Percentiles rank a stretch among this genome's conserved stretches.
Conservation (phyloP, 37 sponge, comb jelly and placozoan genomes). For the Chondrosia reniformis region DNA sequence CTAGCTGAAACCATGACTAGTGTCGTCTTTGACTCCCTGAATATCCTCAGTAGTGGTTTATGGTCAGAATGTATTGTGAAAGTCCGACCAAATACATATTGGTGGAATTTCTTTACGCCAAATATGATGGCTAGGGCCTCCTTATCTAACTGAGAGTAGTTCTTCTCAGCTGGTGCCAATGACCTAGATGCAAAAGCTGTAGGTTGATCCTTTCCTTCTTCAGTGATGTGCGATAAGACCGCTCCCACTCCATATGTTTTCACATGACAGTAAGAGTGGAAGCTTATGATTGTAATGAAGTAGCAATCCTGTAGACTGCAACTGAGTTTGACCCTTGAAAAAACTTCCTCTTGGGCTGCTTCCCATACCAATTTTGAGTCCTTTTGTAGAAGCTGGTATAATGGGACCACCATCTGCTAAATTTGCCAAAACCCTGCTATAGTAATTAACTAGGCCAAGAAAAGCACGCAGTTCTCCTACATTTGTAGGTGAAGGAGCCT, state of each 20-base stretch:
- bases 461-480: neutral
- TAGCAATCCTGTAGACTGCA: neutral
- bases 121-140: slow-evolving; percentile 16
- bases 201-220: neutral
- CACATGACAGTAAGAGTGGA: neutral
- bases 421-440: slow-evolving; percentile 19
- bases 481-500: neutral
- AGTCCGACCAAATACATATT: slow-evolving; percentile 1
- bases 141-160: slow-evolving; percentile 36
- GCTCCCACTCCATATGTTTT: slow-evolving; percentile 27
- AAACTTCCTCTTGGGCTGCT: neutral
- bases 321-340: neutral
- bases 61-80: slow-evolving; percentile 33
- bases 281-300: neutral
- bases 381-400: slow-evolving; percentile 12
- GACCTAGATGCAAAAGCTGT: slow-evolving; percentile 23
- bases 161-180: slow-evolving; percentile 21
- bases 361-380: neutral
- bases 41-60: slow-evolving; percentile 17
- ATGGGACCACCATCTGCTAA: slow-evolving; percentile 6
- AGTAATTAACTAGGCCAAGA: slow-evolving; percentile 23
- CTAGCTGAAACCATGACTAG: slow-evolving; percentile 20
- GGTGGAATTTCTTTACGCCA: slow-evolving; percentile 34
- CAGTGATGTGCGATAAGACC: neutral
- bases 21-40: neutral